phyloP scores from a whole-genome alignment of 2,113 vertebrate genomes.

The Campylomormyrus numenius region DNA sequence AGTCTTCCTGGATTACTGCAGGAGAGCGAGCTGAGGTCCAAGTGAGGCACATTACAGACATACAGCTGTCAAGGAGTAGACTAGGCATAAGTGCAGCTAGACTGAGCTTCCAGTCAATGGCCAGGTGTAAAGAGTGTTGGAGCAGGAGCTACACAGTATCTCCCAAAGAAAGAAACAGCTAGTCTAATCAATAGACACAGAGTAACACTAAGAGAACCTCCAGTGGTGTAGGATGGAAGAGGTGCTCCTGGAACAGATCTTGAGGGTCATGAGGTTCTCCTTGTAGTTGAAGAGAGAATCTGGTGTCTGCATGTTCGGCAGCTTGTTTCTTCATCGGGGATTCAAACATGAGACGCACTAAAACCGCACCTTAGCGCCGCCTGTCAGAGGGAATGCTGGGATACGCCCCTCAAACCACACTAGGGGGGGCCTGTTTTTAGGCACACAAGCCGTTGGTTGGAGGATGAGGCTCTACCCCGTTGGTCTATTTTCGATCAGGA shows the following conservation, averaged over 20 bases:
- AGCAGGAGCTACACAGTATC: background rate
- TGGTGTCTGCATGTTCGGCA: background rate
- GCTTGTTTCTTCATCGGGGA: background rate
- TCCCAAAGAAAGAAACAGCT: background rate
- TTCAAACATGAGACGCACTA: background rate
- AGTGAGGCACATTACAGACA: background rate
- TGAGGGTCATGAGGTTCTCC: background rate
- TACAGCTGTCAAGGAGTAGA: background rate
- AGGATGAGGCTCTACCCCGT: background rate
- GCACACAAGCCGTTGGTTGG: background rate
- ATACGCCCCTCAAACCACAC: background rate
- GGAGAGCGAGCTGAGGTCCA: background rate
- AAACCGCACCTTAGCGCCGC: background rate
- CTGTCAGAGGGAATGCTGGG: background rate
- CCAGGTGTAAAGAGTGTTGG: background rate
- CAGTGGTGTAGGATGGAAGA: background rate
- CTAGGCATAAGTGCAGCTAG: background rate
- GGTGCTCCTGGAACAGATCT: background rate
- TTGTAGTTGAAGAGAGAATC: background rate
- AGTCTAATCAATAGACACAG: background rate
- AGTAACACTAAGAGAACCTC: background rate
- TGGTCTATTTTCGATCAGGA: background rate
- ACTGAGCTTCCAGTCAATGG: background rate
- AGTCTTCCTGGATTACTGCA: background rate
- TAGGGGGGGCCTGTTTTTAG: background rate